Percentiles rank a stretch among this genome's conserved stretches.
phyloP scores from a whole-genome alignment of 2,797 vertebrate genomes.

The Enteromius argenteus region DNA sequence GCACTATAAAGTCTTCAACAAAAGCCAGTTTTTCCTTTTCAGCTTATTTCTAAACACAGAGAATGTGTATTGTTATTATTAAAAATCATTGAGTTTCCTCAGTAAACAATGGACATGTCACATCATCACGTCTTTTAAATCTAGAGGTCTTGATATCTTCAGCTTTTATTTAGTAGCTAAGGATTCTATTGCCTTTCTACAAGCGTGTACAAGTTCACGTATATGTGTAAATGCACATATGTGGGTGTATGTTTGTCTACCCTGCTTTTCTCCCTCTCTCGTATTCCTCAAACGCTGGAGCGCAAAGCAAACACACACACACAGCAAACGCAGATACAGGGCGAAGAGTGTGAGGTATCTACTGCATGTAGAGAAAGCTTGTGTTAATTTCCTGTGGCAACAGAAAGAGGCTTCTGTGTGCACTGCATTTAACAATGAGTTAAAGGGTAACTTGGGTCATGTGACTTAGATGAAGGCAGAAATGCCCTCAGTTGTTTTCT shows the following conservation, averaged over 20 bases:
- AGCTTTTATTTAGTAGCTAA: neutral
- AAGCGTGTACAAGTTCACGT: constrained; percentile 57
- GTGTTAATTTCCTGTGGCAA: constrained; percentile 63
- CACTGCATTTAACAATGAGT: constrained; percentile 45
- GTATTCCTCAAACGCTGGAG: constrained; percentile 42
- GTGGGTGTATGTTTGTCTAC: constrained; percentile 57
- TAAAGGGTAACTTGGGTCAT: constrained; percentile 44
- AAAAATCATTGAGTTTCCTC: constrained; percentile 10
- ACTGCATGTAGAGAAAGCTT: constrained; percentile 48
- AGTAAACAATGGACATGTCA: constrained; percentile 2
- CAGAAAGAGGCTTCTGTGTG: constrained; percentile 45
- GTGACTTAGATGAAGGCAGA: constrained; percentile 52
- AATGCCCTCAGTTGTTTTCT: constrained; percentile 33
- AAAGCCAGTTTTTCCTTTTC: neutral
- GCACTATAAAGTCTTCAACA: neutral
- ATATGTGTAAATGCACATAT: constrained; percentile 48
- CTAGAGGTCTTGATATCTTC: neutral
- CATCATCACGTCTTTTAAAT: neutral
- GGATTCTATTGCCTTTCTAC: constrained; percentile 4
- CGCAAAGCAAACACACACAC: constrained; percentile 55
- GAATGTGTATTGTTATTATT: neutral
- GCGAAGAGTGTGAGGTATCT: constrained; percentile 52
- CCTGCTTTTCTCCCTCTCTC: constrained; percentile 31
- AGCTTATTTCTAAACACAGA: constrained; percentile 6
- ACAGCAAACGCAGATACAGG: constrained; percentile 45